Conservation (phyloP, 2,113 vertebrate species). For the Odontesthes bonariensis region DNA sequence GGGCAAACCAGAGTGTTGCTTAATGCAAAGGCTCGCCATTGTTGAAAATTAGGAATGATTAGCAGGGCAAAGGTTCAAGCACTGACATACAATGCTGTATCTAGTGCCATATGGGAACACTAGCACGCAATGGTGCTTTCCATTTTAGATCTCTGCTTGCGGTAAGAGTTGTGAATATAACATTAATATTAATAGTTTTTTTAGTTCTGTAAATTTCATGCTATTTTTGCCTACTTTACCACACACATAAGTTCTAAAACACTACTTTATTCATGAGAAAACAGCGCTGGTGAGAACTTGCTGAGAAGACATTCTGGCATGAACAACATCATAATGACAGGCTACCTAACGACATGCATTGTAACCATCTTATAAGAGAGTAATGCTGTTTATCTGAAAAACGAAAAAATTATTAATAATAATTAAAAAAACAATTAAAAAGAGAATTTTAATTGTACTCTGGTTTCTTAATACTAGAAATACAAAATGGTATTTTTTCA, state of each 20-base stretch:
- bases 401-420: too few relatives aligned
- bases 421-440: too few relatives aligned
- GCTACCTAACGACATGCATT: too few relatives aligned
- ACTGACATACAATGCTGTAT: neutral
- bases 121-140: neutral
- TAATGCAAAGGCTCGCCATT: neutral
- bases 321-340: neutral
- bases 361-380: too few relatives aligned
- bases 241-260: neutral
- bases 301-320: neutral
- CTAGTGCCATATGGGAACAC: too few relatives aligned
- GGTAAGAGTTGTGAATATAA: constrained; percentile 2
- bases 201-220: neutral
- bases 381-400: too few relatives aligned
- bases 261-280: neutral
- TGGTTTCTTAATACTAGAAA: too few relatives aligned
- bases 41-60: constrained; percentile 12
- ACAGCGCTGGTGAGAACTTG: neutral
- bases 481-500: too few relatives aligned
- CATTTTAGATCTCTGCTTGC: neutral
- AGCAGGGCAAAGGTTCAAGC: neutral
- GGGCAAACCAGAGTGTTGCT: neutral
- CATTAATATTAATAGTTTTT: neutral
- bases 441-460: too few relatives aligned
- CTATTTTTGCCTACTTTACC: neutral